Percentiles rank a stretch among this genome's conserved stretches.
phyloP scores from a whole-genome alignment of 2,113 vertebrate species.

The Pseudorectes ferrugineus region DNA sequence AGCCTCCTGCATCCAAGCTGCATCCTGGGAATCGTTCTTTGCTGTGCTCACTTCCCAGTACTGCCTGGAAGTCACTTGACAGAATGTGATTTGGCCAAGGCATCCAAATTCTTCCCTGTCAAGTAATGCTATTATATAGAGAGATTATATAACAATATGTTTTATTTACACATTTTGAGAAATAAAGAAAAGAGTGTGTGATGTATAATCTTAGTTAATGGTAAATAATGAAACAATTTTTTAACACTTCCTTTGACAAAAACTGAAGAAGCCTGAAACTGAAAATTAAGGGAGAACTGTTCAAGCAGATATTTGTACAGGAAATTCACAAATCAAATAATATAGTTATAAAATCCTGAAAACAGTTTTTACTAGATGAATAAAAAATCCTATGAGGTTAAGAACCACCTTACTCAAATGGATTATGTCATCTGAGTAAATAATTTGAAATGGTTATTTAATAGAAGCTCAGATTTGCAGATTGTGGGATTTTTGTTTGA shows the following conservation, averaged over 20 bases:
- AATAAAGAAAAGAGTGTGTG: background rate
- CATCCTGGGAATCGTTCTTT: background rate
- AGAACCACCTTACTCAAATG: background rate
- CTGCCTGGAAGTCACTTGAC: background rate
- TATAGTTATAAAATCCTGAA: background rate
- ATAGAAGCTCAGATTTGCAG: background rate
- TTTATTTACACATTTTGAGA: background rate
- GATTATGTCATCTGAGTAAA: background rate
- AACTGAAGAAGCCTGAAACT: background rate
- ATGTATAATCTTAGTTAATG: background rate
- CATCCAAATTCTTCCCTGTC: background rate
- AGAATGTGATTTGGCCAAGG: background rate
- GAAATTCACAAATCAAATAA: background rate
- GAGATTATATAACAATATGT: rapidly evolving
- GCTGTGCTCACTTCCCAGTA: background rate
- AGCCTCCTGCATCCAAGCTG: background rate
- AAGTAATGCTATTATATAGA: background rate
- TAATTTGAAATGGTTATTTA: background rate
- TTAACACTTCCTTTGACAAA: background rate
- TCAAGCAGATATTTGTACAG: background rate
- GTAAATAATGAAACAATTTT: background rate
- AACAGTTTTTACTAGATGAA: background rate
- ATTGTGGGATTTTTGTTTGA: background rate
- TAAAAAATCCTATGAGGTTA: background rate
- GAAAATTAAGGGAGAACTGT: background rate